Evolutionary conservation across 2,113 vertebrate species (phyloP), one percentile per base, ranked within the genome.

Genomic region (Conger conger): DNA sequence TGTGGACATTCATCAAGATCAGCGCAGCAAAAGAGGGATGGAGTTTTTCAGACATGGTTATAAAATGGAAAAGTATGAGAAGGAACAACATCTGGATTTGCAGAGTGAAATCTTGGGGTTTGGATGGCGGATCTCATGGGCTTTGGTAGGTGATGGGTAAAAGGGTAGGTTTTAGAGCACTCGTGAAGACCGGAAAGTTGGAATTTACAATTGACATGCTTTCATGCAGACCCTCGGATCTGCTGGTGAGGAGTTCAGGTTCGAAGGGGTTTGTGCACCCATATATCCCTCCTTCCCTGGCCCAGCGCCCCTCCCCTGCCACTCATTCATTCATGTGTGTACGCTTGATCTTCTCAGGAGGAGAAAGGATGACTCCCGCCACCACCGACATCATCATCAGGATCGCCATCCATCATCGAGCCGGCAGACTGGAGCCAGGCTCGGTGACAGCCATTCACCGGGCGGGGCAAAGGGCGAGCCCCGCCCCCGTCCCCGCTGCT

Each of bases 381-480:
- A 93, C 90, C 93, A 91, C 81, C 91, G 92, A 93, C 90, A 90
- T 93, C 93, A 94, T 94, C 93, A 73, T 73, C 68, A 73, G 27
- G 20, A 73, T 33, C 90, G 89, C 93, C 93, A 94, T 94, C 93
- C 94, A 94, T 96, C 96, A 95, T 93, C 92, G 85, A 87, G 89
- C 78, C 94, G 91, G 91, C 94, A 90, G 92, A 93, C 91, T 81
- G 95, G 94, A 95, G 95, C 93, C 92, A 89, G 91, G 90, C 87
- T 90, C 86, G 88, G 84, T 92, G 92, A 95, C 92, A 94, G 92
- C 90, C 91, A 91, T 93, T 94, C 94, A 91, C 91, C 92, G 80
- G 87, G 90, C 85, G 91, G 90, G 81, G 89, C 89, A 89, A 94
- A 93, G 90, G 89, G 86, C 84, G 91, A 93, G 76, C 88, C 0